Base-by-base conservation (phyloP, 2,888 invertebrate genomes). In the Athripsodes cinereus region DNA sequence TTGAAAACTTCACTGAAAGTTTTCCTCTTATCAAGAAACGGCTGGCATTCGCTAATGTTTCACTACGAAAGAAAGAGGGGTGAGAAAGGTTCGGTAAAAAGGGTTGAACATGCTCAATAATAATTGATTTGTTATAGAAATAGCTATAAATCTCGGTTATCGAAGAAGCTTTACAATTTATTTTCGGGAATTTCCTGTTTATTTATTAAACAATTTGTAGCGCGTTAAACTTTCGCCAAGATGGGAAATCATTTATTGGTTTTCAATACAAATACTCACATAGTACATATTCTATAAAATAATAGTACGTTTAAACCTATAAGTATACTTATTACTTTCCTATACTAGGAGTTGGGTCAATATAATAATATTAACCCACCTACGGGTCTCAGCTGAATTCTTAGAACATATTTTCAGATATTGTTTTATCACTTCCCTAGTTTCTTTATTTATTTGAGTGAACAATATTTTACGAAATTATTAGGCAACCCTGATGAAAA, bases 21-120 rank as follows among this genome's bases (percentile, higher is more conserved):
- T 61, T 61, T 58, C 52, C 56, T 55, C 61, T 61, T 61, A 61
- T 61, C 61, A 56, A 55, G 40, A 40, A 52, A 55, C 55, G 59
- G 52, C 56, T 59, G 55, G 55, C 58, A 50, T 40, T 48, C 55
- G 55, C 51, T 52, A 55, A 61, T 58, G 60, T 55, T 58, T 58
- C 55, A 47, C 55, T 16, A n/a, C 3, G 22, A 22, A 22, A 50
- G 22, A 48, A 19, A 48, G 18, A 50, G 10, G 40, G 40, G 40
- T 40, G 40, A 40, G 40, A 40, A 40, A 13, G 40, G 40, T 40
- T 40, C 40, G n/a, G 31, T 13, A 13, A 40, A 40, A 26, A 40
- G 40, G 40, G 40, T 13, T 40, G 40, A 40, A 16, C 40, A n/a
- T 13, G 40, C 40, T 40, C 5, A 40, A 40, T 40, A 40, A 40